Evolutionary conservation across 2,797 vertebrate genomes (phyloP).

Genomic region (Pseudocheirus occidentalis): DNA sequence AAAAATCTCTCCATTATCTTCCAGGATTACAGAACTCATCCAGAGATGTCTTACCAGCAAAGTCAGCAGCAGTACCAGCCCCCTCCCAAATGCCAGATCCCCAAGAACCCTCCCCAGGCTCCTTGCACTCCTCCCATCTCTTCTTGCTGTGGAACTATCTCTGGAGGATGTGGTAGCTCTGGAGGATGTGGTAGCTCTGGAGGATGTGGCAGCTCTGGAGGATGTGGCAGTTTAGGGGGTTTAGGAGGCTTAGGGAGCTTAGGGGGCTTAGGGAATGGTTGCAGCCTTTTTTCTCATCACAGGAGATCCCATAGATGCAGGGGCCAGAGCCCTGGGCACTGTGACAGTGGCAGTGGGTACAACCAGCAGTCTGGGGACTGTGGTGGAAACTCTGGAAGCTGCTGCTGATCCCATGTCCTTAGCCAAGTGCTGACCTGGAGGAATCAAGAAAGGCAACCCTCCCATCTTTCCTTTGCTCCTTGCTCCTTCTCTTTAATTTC

Average conservation of each 20-base stretch:
- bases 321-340: slow-evolving; percentile 8
- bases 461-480: neutral
- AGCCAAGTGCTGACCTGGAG: neutral
- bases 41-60: slow-evolving; percentile 40
- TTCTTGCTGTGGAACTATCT: slow-evolving; percentile 26
- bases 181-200: neutral
- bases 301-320: slow-evolving; percentile 47
- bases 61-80: slow-evolving; percentile 33
- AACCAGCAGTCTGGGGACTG: neutral
- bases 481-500: neutral
- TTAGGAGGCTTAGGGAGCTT: no score
- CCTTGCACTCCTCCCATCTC: slow-evolving; percentile 13
- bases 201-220: neutral
- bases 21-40: neutral
- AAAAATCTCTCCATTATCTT: neutral
- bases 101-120: slow-evolving; percentile 31
- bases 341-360: slow-evolving; percentile 3
- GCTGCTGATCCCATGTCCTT: slow-evolving; percentile 37
- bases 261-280: neutral
- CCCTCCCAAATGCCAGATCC: slow-evolving; percentile 32
- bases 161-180: neutral
- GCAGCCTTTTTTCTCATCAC: slow-evolving; percentile 41
- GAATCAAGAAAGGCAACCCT: neutral
- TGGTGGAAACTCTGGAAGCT: slow-evolving; percentile 29
- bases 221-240: neutral